Base-by-base conservation (phyloP, 2,888 invertebrate species). In the Acheta domesticus region DNA sequence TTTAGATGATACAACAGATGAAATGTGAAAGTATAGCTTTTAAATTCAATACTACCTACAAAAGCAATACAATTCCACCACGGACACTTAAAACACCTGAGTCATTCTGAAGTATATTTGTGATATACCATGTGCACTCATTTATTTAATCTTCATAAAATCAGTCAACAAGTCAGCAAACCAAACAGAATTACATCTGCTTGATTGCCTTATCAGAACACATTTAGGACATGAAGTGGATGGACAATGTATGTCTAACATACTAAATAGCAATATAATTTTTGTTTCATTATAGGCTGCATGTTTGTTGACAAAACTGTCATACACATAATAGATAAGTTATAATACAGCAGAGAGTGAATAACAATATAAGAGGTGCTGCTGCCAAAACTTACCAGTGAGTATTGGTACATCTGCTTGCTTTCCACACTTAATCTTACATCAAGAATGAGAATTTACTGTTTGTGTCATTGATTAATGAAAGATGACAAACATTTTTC, bases 321-420 rank as follows among this genome's bases (percentile, higher is more conserved):
- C 62, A 62, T 62, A n/a, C 62, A 62, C 62, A 19, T 62, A 62
- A n/a, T 62, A 36, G 36, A 8, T 36, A 62, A 62, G 16, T 19
- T 62, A 62, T 62, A 62, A 62, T 62, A 62, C 62, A 62, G 62
- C 62, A 62, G 62, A 62, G n/a, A 62, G 14, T 62, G 14, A 62
- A 62, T 62, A n/a, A 62, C 62, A 62, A 36, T 36, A 36, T 62
- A 19, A 62, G 62, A 62, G 62, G 62, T 62, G 62, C 62, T 62
- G 62, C 62, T 62, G 62, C 62, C 62, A 62, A n/a, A 62, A 62
- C n/a, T 62, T 62, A 62, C 62, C 62, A 62, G 62, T 62, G 62
- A 62, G 62, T 62, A 62, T 62, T 62, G n/a, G n/a, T 62, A 19
- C 62, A 62, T 62, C 11, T 62, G 62, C 14, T 36, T 36, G 36